phyloP scores from a whole-genome alignment of 2,888 invertebrate genomes.

The Ceraclea dissimilis region DNA sequence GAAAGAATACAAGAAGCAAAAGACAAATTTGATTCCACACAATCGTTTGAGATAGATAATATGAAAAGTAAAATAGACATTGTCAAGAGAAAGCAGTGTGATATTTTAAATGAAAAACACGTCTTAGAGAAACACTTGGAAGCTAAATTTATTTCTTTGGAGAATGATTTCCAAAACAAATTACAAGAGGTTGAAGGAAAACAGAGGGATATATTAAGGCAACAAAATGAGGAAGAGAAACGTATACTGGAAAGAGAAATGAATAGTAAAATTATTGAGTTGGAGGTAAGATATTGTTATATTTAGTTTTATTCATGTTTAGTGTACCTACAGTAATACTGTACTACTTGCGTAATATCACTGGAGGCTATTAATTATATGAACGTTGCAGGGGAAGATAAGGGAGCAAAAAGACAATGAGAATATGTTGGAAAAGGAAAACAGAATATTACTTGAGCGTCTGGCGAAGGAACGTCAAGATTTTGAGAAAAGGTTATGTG shows the following conservation, averaged over 20 bases:
- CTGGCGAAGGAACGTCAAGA: constrained; percentile 44
- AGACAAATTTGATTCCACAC: constrained; percentile 41
- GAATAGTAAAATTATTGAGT: constrained; percentile 36
- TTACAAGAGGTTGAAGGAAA: constrained; percentile 43
- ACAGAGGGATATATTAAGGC: constrained; percentile 39
- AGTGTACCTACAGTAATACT: too few species aligned
- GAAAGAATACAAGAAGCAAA: constrained; percentile 37
- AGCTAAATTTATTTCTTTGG: constrained; percentile 41
- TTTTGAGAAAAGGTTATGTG: constrained; percentile 41
- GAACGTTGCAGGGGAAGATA: background rate
- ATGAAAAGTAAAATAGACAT: constrained; percentile 41
- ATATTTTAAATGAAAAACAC: constrained; percentile 39
- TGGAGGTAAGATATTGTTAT: constrained; percentile 33
- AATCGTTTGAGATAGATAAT: constrained; percentile 38
- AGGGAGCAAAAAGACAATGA: constrained; percentile 38
- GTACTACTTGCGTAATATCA: too few species aligned
- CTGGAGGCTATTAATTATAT: background rate
- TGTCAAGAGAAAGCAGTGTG: constrained; percentile 38
- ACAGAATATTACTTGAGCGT: constrained; percentile 41
- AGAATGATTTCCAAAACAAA: constrained; percentile 38
- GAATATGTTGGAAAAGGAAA: constrained; percentile 41
- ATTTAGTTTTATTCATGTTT: constrained; percentile 7
- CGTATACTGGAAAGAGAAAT: constrained; percentile 35
- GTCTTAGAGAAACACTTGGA: constrained; percentile 41
- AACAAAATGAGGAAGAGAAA: constrained; percentile 40